Base-by-base conservation (phyloP, 2,797 vertebrate species). In the Lophius americanus region DNA sequence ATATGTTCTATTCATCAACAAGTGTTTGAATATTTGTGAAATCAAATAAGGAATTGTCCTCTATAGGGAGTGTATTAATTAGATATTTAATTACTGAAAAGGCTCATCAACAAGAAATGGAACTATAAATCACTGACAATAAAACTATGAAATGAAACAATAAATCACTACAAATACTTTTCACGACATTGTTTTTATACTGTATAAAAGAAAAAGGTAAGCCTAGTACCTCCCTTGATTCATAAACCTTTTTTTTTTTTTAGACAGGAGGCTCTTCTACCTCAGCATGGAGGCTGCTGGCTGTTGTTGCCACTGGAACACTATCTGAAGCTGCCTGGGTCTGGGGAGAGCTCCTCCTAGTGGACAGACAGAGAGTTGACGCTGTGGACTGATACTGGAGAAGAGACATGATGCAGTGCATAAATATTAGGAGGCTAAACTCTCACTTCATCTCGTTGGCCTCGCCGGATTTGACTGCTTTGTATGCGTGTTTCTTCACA, bases 381-480 rank as follows among this genome's bases (percentile, higher is more conserved):
- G 5, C 53, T n/a, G 35, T 36, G 32, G 11, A 13, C 9, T 51
- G 39, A 2, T 61, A 53, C 12, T 13, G 8, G 38, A 12, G 1
- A 68, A 63, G 33, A 48, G 33, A 48, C 14, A 9, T 4, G 4
- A 5, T 41, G n/a, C 39, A 55, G 43, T 7, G 12, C 37, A 42
- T 35, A 2, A 14, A 4, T 9, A 46, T 4, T 5, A 36, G 14
- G 50, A 60, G n/a, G 6, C 0, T 11, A 5, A 56, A 49, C 0
- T 38, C 86, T 90, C 64, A 92, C 89, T 70, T 78, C 78, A 79
- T 89, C 87, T 89, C 83, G 2, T 47, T 81, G 50, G 46, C 68
- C 47, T 80, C 77, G 1, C 61, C 23, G 2, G 7, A 60, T 50
- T 89, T 90, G 48, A 86, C 68, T 1, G 46, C 37, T 6, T 69